phyloP scores from a whole-genome alignment of 2,113 vertebrate species.

The Mola mola region DNA sequence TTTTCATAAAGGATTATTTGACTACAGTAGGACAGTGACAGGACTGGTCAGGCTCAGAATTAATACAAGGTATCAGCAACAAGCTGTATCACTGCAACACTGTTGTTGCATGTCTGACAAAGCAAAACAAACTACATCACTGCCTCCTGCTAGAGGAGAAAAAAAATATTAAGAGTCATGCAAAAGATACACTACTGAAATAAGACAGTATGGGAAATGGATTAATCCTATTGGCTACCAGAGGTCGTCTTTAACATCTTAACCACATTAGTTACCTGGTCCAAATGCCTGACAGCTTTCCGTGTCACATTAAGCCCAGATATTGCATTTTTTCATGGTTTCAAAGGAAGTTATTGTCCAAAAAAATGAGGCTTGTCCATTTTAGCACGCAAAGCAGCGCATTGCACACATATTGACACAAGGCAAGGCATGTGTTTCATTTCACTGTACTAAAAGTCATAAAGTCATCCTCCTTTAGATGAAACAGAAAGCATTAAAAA shows the following conservation, averaged over 20 bases:
- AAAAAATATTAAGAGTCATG: slow-evolving; percentile 32
- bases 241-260: slow-evolving; percentile 42
- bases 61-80: too few species aligned
- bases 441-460: slow-evolving; percentile 2
- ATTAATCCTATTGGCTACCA: slow-evolving; percentile 19
- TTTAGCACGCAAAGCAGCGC: slow-evolving; percentile 6
- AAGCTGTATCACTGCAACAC: too few species aligned
- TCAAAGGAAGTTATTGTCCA: slow-evolving; percentile 25
- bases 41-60: too few species aligned
- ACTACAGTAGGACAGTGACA: too few species aligned
- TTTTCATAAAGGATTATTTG: too few species aligned
- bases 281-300: slow-evolving; percentile 32
- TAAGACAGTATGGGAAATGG: slow-evolving; percentile 42
- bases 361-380: slow-evolving; percentile 34
- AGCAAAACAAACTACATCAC: slow-evolving; percentile 55
- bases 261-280: slow-evolving; percentile 35
- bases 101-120: slow-evolving; percentile 24
- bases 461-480: not conserved
- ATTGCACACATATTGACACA: slow-evolving; percentile 10
- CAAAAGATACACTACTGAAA: too few species aligned
- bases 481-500: not conserved
- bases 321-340: not conserved
- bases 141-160: too few species aligned
- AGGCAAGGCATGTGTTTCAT: not conserved
- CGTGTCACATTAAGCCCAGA: not conserved